Evolutionary conservation across 2,888 invertebrate species (phyloP).

Genomic region (Phaonia tiefii): DNA sequence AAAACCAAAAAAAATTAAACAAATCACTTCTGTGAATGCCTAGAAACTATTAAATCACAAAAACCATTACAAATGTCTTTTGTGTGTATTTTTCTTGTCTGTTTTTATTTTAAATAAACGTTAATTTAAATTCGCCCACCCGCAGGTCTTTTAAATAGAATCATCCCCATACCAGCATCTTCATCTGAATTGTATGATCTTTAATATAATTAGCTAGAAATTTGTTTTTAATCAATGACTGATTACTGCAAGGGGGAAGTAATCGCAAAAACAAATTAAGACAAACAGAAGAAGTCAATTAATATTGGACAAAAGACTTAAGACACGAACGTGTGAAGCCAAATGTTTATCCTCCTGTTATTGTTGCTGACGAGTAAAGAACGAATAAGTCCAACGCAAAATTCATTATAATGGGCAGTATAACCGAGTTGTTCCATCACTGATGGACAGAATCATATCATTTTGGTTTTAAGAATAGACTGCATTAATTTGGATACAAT

Average conservation of each 20-base stretch:
- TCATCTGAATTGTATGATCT: neutral
- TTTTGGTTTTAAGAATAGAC: too few species aligned
- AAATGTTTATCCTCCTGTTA: neutral
- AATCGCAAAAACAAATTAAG: neutral
- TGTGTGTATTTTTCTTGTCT: conserved; percentile 10
- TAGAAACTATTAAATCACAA: neutral
- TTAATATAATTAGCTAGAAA: neutral
- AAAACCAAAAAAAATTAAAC: too few species aligned
- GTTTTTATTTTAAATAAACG: conserved; percentile 1
- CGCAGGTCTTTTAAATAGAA: neutral
- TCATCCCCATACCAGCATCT: too few species aligned
- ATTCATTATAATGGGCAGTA: too few species aligned
- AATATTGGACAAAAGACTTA: conserved; percentile 10
- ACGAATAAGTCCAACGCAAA: too few species aligned
- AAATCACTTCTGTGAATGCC: too few species aligned
- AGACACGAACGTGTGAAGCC: conserved; percentile 13
- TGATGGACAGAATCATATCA: too few species aligned
- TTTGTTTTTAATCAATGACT: conserved; percentile 1
- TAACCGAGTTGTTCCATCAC: too few species aligned
- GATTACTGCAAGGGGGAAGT: conserved; percentile 8
- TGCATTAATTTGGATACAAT: too few species aligned
- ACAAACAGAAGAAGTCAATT: conserved; percentile 3
- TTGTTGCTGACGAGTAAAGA: too few species aligned
- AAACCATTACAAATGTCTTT: conserved; percentile 4
- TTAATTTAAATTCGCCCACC: conserved; percentile 5